Evolutionary conservation across 2,888 invertebrate species (phyloP).

Genomic region (Mimas tiliae): DNA sequence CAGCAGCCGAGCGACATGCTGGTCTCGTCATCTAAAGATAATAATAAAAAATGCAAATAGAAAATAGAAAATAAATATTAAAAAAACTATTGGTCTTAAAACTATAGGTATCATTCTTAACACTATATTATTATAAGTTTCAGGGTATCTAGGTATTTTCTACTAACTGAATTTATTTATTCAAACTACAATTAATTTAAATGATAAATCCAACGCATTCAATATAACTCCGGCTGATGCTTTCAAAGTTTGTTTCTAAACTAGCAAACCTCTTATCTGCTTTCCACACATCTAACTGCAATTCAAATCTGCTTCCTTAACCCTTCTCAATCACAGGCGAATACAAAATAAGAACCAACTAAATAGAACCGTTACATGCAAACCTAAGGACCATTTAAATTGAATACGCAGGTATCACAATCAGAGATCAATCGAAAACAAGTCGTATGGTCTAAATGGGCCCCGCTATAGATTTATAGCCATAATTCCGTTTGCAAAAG

Average conservation of each 20-base stretch:
- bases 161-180: no score
- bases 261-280: neutral
- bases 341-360: constrained; percentile 4
- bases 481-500: constrained; percentile 79
- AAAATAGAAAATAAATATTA: no score
- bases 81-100: no score
- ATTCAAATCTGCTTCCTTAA: neutral
- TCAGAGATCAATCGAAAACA: constrained; percentile 36
- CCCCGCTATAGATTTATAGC: constrained; percentile 71
- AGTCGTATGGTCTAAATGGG: constrained; percentile 62
- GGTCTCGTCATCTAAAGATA: no score
- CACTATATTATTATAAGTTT: no score
- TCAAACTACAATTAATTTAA: no score
- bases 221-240: neutral
- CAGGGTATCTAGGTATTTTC: no score
- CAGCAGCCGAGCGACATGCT: no score
- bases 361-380: constrained; percentile 33
- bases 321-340: constrained; percentile 2
- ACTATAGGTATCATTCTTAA: no score
- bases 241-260: neutral
- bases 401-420: constrained; percentile 27
- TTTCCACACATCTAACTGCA: neutral
- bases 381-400: constrained; percentile 23
- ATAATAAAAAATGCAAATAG: no score
- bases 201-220: no score